Base-by-base conservation (phyloP, 53 echinoderm and acorn worm species). In the Pentamera pediparva region DNA sequence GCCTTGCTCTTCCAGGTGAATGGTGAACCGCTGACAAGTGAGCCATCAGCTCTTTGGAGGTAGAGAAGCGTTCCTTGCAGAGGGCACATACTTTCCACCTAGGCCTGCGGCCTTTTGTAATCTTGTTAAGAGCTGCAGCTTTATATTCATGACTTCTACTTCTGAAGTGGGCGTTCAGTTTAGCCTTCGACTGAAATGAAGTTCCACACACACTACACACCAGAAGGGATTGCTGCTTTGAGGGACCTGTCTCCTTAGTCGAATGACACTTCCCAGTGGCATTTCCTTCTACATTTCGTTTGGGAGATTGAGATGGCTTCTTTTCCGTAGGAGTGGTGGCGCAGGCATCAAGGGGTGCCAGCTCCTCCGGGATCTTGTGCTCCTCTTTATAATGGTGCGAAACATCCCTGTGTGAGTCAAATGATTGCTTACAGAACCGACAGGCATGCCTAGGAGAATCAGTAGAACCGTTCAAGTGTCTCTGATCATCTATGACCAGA, bases 331-430 rank as follows among this genome's bases (percentile, higher is more conserved):
- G 10, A 45, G 45, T 12, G 45, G 45, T 17, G 10, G 17, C 45
- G 10, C 17, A 17, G 10, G n/a, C n/a, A n/a, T n/a, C n/a, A n/a
- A n/a, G n/a, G n/a, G 52, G 34, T 22, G 55, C 41, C 43, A 69
- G 52, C 39, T 79, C 69, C 32, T 69, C 57, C 2, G 56, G 41
- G 22, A 79, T 79, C 29, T 56, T 61, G 33, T 79, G 79, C 40
- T 43, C 48, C 30, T 48, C 13, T 10, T 30, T 41, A 15, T 69
- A 69, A 56, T 79, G 79, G 13, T 21, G 13, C 2, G 32, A 32
- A 3, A 28, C 24, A 54, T 9, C 54, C 24, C 24, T 2, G 12
- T 5, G 20, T n/a, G n/a, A n/a, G n/a, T n/a, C n/a, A n/a, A n/a
- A n/a, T n/a, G n/a, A n/a, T n/a, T n/a, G n/a, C n/a, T n/a, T n/a